Base-by-base conservation (phyloP, 2,113 vertebrate genomes). In the Oryzias celebensis region DNA sequence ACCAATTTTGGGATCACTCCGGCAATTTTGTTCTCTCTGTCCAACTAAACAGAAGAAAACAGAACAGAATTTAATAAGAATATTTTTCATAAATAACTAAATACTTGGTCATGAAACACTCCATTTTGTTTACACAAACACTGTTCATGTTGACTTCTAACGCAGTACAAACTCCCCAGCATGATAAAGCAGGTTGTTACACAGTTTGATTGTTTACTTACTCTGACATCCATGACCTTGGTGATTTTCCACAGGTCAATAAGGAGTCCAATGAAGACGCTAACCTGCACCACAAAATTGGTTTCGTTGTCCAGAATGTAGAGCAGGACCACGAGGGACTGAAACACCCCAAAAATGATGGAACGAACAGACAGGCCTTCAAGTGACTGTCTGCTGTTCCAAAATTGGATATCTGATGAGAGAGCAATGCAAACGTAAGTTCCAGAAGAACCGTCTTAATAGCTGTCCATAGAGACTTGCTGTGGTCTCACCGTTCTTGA, bases 181-280 rank as follows among this genome's bases (percentile, higher is more conserved):
- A 3, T 12, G 36, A 36, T 36, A 48, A 48, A 12, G 20, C n/a
- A 48, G n/a, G 45, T 18, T 47, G 17, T 17, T 8, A 24, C 3
- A 1, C 13, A 4, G 16, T 28, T 7, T 1, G 23, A 1, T 4
- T 13, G 51, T 3, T 14, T 46, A 81, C 94, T 92, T 74, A 98
- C 96, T 92, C 72, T 93, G 70, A 98, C 94, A 0, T 98, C 96
- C 95, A 98, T 98, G 88, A 98, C 96, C 85, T 98, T 98, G 57
- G 96, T 98, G 85, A 98, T 98, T 91, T 98, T 98, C 96, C 96
- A 98, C 85, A 98, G 91, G 81, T 98, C 96, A 1, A 98, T 98
- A 28, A 98, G 94, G 47, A 98, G 94, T 65, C 96, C 96, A 0
- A 98, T 95, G 90, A 98, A 97, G 71, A 98, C 95, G 86, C 96